Evolutionary conservation across 2,113 vertebrate genomes (phyloP).

Genomic region (Himantopus leucocephalus): DNA sequence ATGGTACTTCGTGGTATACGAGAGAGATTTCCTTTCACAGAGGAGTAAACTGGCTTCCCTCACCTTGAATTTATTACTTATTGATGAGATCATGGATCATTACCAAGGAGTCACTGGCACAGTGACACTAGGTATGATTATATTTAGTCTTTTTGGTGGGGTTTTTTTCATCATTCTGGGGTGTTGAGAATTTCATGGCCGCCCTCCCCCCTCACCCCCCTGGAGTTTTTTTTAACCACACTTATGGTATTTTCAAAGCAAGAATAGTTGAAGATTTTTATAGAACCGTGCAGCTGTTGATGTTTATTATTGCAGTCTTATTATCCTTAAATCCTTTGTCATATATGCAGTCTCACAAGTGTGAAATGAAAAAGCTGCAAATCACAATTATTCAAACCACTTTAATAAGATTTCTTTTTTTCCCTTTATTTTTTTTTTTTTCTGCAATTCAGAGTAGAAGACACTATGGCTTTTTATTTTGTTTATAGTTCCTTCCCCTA

Average conservation of each 20-base stretch:
- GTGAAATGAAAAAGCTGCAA: not conserved
- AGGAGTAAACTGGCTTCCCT: not conserved
- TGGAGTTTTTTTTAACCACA: not conserved
- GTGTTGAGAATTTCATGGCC: not conserved
- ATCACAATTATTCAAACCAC: not conserved
- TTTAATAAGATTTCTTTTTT: not conserved
- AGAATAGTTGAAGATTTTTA: not conserved
- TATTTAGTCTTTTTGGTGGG: not conserved
- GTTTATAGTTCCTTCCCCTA: not conserved
- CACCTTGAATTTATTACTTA: not conserved
- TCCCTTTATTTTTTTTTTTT: too few species aligned
- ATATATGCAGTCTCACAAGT: not conserved
- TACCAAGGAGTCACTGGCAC: not conserved
- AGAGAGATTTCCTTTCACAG: not conserved
- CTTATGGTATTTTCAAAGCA: not conserved
- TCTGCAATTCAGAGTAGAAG: not conserved
- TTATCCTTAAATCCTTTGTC: not conserved
- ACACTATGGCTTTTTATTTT: not conserved
- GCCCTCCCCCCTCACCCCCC: too few species aligned
- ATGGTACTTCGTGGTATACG: not conserved
- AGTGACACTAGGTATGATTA: not conserved
- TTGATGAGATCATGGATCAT: not conserved
- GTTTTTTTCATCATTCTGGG: not conserved
- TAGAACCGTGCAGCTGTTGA: not conserved
- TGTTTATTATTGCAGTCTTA: not conserved